Evolutionary conservation across 1,140 invertebrate genomes (phyloP), one percentile per base, ranked within the genome.

Genomic region (Pteromalus puparum): DNA sequence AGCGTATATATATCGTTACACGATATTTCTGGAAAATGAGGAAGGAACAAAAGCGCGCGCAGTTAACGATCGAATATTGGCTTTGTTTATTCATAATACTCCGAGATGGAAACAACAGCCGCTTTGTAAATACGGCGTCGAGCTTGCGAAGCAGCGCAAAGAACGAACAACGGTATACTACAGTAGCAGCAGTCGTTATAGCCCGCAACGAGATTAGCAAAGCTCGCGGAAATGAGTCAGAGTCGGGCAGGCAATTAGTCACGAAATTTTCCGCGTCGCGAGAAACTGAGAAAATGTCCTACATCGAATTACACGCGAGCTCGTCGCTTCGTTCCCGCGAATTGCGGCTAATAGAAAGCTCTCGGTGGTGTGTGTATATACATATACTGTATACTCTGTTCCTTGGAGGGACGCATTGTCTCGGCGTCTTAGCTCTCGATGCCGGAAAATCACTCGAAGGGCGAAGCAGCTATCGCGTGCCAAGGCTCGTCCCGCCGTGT

Each of bases 241-340:
- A 72, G 67, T 21, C 6, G n/a, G n/a, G 7, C 53, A 42, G 68
- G 15, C 79, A 81, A 72, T 81, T 81, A 81, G 68, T 72, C 46
- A 34, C 30, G 24, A 74, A 81, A 81, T 81, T 81, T 73, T 73
- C 26, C 61, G 73, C 26, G 34, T 81, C 68, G 26, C 67, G 26
- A 18, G 67, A 13, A 21, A 61, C 79, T 4, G 26, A 72, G 21
- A 72, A 81, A 48, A 67, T 48, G 53, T 81, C 38, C 42, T 34
- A 15, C 13, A 15, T 48, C 42, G 46, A 81, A 73, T 81, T 73
- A 53, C 79, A 70, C n/a, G 67, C 77, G 9, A 34, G 0, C 38
- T 65, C 61, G 61, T 21, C 61, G 13, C 67, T 72, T 81, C 48
- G 67, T 81, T 72, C 24, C 24, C 5, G 7, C 34, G 61, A 42